These are phyloP conservation scores for Hiodon tergisus DNA, from an alignment of 2,113 vertebrate species.

Conservation along the genomic window DNA sequence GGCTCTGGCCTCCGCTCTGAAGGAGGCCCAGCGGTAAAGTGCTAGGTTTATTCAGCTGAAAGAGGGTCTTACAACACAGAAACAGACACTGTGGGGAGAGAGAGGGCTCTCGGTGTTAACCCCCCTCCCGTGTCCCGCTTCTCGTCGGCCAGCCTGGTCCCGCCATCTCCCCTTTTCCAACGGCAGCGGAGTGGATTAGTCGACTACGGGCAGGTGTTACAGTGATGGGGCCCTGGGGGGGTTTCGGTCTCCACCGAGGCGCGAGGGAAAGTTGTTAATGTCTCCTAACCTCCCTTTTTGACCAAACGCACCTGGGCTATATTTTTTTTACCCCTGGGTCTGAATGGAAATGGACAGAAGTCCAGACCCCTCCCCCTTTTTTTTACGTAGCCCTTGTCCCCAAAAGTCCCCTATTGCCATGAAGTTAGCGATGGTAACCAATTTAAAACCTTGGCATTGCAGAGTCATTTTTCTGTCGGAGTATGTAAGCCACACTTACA, in stretches of 20 bases:
- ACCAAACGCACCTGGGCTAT: constrained; percentile 19
- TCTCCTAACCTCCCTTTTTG: constrained; percentile 8
- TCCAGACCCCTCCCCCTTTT: background rate
- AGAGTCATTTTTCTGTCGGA: background rate
- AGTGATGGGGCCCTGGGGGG: constrained; percentile 34
- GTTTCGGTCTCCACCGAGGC: constrained; percentile 34
- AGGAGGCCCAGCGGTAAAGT: constrained; percentile 66
- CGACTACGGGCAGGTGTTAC: constrained; percentile 13
- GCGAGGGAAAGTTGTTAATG: constrained; percentile 23
- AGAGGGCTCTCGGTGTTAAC: constrained; percentile 45
- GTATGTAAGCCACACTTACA: background rate
- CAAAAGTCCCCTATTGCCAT: no score
- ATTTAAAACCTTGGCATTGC: background rate
- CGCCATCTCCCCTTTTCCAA: constrained; percentile 4
- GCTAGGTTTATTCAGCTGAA: constrained; percentile 66
- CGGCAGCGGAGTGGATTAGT: constrained; percentile 46
- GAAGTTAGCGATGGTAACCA: no score
- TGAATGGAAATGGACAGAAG: background rate
- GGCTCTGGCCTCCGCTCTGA: constrained; percentile 59
- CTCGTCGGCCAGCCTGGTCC: constrained; percentile 35
- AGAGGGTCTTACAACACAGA: constrained; percentile 59
- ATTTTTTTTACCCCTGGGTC: constrained; percentile 17
- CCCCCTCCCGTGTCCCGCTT: constrained; percentile 37
- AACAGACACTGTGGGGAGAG: constrained; percentile 51
- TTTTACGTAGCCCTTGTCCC: no score